phyloP scores from a whole-genome alignment of 2,888 invertebrate species.

The Eupithecia insigniata region DNA sequence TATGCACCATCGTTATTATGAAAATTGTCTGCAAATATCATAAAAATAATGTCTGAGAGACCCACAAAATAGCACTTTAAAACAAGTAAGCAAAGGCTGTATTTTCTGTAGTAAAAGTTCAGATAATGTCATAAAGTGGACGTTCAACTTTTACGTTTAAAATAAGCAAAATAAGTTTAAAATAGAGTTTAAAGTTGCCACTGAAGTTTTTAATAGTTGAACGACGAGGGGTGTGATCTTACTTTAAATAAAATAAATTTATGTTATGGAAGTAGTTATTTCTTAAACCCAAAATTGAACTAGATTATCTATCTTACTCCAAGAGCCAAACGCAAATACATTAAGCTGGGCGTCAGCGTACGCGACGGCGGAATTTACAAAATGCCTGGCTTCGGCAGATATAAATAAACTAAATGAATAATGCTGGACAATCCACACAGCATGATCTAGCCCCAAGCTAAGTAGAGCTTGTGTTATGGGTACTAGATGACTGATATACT shows the following conservation, averaged over 20 bases:
- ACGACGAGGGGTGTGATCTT: neutral
- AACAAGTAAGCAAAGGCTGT: neutral
- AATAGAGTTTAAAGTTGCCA: conserved; percentile 27
- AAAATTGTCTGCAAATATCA: neutral
- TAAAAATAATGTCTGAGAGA: neutral
- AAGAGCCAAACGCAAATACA: too few relatives aligned
- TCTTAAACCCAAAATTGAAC: too few relatives aligned
- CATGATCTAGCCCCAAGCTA: too few relatives aligned
- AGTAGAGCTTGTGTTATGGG: too few relatives aligned
- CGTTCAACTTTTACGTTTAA: conserved; percentile 30
- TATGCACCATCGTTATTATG: neutral
- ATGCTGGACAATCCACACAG: too few relatives aligned
- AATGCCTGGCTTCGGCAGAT: too few relatives aligned
- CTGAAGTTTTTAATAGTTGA: conserved; percentile 26
- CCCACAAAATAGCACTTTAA: conserved; percentile 20
- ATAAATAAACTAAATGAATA: too few relatives aligned
- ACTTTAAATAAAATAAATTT: neutral
- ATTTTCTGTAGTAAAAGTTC: conserved; percentile 19
- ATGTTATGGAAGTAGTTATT: too few relatives aligned
- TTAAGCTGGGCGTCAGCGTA: too few relatives aligned
- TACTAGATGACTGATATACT: too few relatives aligned
- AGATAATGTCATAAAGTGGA: conserved; percentile 29
- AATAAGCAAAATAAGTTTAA: conserved; percentile 28
- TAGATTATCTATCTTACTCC: too few relatives aligned
- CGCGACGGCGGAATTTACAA: too few relatives aligned